Evolutionary conservation across 2,888 invertebrate genomes (phyloP).

Genomic region (Tupiocoris notatus): DNA sequence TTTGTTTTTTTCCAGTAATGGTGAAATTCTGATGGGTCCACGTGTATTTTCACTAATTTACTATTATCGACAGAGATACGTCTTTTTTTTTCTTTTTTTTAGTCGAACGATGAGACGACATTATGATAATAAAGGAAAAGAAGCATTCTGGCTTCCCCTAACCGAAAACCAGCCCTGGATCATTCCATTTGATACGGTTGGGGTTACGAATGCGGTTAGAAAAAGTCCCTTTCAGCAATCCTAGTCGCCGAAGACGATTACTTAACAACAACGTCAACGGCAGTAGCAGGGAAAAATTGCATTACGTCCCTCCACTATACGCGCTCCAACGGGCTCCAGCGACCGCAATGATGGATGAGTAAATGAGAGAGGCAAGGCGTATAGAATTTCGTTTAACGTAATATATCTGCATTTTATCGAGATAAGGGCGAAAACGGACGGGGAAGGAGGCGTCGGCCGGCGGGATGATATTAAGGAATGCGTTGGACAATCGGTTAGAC

Average conservation of each 20-base stretch:
- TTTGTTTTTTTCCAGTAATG: background rate
- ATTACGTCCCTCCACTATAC: conserved; percentile 36
- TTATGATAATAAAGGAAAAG: background rate
- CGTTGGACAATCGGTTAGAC: conserved; percentile 47
- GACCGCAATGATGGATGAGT: conserved; percentile 44
- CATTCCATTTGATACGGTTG: conserved; percentile 36
- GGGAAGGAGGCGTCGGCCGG: background rate
- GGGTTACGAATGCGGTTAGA: conserved; percentile 38
- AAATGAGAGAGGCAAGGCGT: conserved; percentile 45
- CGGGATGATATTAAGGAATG: conserved; percentile 38
- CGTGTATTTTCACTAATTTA: no score
- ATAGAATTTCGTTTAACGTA: conserved; percentile 48
- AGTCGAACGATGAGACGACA: no score
- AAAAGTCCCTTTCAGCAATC: conserved; percentile 5
- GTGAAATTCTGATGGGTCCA: background rate
- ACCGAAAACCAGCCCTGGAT: background rate
- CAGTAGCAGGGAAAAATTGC: conserved; percentile 44
- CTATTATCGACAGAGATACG: no score
- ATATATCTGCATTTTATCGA: conserved; percentile 48
- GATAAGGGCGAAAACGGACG: conserved; percentile 23
- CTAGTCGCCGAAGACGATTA: conserved; percentile 26
- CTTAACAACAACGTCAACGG: conserved; percentile 44
- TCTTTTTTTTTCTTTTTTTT: no score
- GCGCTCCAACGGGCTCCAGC: background rate
- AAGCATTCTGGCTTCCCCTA: background rate